Conservation (phyloP, 2,113 vertebrate genomes). For the Larimichthys polyactis region DNA sequence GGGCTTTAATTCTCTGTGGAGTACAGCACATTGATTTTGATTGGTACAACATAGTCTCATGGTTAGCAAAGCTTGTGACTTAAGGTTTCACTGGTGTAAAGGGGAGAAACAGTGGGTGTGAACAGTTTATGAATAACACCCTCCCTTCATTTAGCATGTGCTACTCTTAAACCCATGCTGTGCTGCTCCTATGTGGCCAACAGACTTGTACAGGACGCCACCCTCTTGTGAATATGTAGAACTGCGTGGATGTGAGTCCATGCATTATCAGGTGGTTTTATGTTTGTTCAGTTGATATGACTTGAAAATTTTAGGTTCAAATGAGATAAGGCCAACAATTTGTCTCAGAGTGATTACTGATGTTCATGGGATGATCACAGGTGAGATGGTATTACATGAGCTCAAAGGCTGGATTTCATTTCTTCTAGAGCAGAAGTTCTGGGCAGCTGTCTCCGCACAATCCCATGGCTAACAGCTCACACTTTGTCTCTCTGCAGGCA, state of each 20-base stretch:
- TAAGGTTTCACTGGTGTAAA: not conserved
- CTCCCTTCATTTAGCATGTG: not conserved
- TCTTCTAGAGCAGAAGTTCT: not conserved
- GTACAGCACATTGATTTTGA: constrained; percentile 6
- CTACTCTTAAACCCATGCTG: not conserved
- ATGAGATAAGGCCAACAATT: not conserved
- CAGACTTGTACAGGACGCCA: not conserved
- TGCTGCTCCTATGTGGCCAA: not conserved
- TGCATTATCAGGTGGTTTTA: not conserved
- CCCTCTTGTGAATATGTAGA: not conserved
- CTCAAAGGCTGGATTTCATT: constrained; percentile 9
- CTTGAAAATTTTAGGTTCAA: not conserved
- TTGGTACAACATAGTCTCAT: not conserved
- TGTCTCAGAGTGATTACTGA: not conserved
- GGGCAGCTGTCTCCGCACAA: constrained; percentile 3
- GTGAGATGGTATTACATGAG: constrained; percentile 11
- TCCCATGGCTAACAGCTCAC: constrained; percentile 48
- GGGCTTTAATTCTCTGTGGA: not conserved
- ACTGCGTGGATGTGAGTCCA: no score
- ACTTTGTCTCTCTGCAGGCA: constrained; percentile 72
- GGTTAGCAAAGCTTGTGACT: not conserved
- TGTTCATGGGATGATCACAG: constrained; percentile 2
- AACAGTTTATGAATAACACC: not conserved
- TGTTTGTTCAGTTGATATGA: not conserved
- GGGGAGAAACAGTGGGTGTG: not conserved